Percentiles rank a stretch among this genome's conserved stretches.
These are phyloP conservation scores for Drosophila fulvimacula DNA, from an alignment of 2,888 invertebrate species.

Conservation along the genomic window DNA sequence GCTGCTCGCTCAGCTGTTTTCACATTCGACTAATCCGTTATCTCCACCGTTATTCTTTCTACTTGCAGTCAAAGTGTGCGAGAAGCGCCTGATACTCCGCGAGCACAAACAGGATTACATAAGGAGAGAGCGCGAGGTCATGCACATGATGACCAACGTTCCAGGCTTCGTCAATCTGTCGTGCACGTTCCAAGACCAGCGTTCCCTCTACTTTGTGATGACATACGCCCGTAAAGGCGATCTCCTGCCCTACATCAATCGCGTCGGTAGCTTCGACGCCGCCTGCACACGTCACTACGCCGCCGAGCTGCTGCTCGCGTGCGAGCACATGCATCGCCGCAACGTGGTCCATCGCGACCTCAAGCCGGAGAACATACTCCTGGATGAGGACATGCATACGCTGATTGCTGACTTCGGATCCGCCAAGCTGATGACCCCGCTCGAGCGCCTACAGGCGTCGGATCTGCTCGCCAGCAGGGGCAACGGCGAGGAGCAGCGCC, in stretches of 20 bases:
- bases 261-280: constrained; percentile 94
- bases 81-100: constrained; percentile 95
- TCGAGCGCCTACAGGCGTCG: constrained; percentile 56
- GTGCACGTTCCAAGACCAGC: constrained; percentile 98
- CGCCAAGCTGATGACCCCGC: constrained; percentile 90
- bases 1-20: constrained; percentile 46
- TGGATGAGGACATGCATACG: constrained; percentile 98
- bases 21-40: constrained; percentile 24
- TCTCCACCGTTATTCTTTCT: background rate
- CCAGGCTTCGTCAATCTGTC: constrained; percentile 97
- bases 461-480: constrained; percentile 44
- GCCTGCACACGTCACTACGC: constrained; percentile 96
- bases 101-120: constrained; percentile 97
- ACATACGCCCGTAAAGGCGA: constrained; percentile 98
- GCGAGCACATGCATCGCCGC: constrained; percentile 95
- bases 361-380: constrained; percentile 98
- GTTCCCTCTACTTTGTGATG: constrained; percentile 97
- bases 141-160: constrained; percentile 92
- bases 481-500: constrained; percentile 22
- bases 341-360: constrained; percentile 97
- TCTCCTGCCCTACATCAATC: constrained; percentile 95
- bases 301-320: constrained; percentile 95
- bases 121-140: constrained; percentile 96
- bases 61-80: constrained; percentile 96
- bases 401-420: constrained; percentile 99